Evolutionary conservation across 2,113 vertebrate genomes (phyloP).

Genomic region (Xenus cinereus): DNA sequence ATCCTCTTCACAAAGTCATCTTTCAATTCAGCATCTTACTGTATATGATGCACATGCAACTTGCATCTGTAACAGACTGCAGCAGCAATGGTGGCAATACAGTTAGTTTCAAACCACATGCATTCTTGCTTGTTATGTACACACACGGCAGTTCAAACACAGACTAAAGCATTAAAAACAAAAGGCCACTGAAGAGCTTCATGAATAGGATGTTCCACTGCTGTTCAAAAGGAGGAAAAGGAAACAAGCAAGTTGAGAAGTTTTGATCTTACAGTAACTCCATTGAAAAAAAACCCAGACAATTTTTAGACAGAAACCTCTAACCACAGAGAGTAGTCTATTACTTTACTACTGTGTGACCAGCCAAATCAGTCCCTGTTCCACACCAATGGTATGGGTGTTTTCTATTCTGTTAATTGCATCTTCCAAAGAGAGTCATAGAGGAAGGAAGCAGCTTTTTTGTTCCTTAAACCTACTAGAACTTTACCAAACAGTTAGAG

Average conservation of each 20-base stretch:
- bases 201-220: neutral
- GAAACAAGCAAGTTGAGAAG: neutral
- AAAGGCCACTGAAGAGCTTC: neutral
- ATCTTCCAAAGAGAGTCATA: neutral
- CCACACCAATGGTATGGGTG: accelerated
- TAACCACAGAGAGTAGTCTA: neutral
- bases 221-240: neutral
- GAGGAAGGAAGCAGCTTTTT: neutral
- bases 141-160: neutral
- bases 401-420: neutral
- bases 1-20: neutral
- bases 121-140: neutral
- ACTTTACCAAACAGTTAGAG: neutral
- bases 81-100: neutral
- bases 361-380: neutral
- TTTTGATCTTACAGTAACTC: neutral
- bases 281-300: neutral
- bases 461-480: neutral
- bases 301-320: neutral
- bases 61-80: neutral
- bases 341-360: neutral
- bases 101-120: neutral
- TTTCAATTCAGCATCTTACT: neutral
- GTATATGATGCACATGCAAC: accelerated
- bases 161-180: neutral